These are phyloP conservation scores for Drosophila leonis DNA, from an alignment of 2,888 invertebrate genomes.

Conservation along the genomic window DNA sequence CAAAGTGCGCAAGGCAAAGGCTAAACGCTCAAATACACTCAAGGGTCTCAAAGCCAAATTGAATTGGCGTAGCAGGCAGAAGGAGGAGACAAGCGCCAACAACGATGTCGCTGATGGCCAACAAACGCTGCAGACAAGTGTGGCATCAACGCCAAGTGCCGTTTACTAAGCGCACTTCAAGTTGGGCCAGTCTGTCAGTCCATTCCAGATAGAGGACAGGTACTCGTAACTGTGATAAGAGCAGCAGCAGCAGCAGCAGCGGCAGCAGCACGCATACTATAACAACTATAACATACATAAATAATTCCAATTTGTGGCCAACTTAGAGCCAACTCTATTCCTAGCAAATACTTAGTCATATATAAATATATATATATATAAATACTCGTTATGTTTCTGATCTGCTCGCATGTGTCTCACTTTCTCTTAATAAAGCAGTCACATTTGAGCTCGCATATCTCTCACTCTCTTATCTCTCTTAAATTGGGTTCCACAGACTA, in stretches of 20 bases:
- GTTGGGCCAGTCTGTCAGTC: conserved; percentile 10
- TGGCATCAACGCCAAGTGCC: conserved; percentile 37
- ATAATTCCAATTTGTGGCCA: conserved; percentile 70
- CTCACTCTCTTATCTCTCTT: neutral
- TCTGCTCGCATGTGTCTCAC: conserved; percentile 33
- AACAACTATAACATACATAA: conserved; percentile 9
- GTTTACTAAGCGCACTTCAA: conserved; percentile 51
- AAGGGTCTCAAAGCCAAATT: conserved; percentile 64
- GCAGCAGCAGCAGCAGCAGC: conserved; percentile 58
- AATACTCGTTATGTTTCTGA: conserved; percentile 33
- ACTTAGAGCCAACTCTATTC: conserved; percentile 49
- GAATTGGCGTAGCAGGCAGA: conserved; percentile 70
- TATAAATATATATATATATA: conserved; percentile 11
- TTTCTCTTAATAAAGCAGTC: conserved; percentile 56
- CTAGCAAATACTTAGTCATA: conserved; percentile 53
- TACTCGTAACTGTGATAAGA: conserved; percentile 73
- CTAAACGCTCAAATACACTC: conserved; percentile 54
- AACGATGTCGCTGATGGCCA: conserved; percentile 18
- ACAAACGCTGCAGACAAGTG: conserved; percentile 42
- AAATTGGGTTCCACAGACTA: conserved; percentile 18
- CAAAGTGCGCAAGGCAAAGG: conserved; percentile 70
- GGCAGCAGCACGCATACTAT: conserved; percentile 27
- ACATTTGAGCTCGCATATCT: conserved; percentile 20
- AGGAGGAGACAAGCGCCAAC: conserved; percentile 21
- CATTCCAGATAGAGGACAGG: conserved; percentile 48